phyloP scores from a whole-genome alignment of 2,113 vertebrate species.

The Larimichthys crocea region DNA sequence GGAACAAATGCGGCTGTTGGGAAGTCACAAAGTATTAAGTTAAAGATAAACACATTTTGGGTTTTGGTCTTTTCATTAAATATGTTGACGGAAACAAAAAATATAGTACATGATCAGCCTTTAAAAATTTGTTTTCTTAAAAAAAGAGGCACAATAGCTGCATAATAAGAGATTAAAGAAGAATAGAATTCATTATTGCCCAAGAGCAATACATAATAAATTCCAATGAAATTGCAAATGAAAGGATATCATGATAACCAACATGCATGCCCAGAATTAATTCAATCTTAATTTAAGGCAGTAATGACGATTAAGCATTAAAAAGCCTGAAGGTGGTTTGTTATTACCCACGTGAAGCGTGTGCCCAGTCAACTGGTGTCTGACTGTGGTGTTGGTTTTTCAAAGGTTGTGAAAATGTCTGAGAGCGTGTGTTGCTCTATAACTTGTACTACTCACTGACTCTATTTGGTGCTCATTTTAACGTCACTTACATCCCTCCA shows the following conservation, averaged over 20 bases:
- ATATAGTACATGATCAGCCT: too few relatives aligned
- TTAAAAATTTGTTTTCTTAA: too few relatives aligned
- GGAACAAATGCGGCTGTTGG: neutral
- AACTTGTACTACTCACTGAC: neutral
- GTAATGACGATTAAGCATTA: neutral
- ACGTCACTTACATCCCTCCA: neutral
- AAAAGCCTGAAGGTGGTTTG: constrained; percentile 3
- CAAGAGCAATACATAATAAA: neutral
- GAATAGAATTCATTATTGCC: neutral
- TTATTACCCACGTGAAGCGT: neutral
- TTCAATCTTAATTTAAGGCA: neutral
- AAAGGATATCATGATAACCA: neutral
- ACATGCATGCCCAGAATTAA: neutral
- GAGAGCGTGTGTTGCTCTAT: neutral
- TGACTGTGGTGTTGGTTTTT: neutral
- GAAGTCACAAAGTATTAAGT: neutral
- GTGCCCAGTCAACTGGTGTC: neutral
- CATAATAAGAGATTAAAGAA: too few relatives aligned
- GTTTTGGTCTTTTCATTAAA: too few relatives aligned
- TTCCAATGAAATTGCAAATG: neutral
- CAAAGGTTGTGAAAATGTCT: neutral
- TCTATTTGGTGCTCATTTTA: constrained; percentile 22
- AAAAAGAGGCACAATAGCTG: neutral
- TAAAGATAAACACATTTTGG: neutral
- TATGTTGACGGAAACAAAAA: too few relatives aligned